Evolutionary conservation across 2,888 invertebrate species (phyloP), one percentile per base, ranked within the genome.

Genomic region (Dioctria rufipes): DNA sequence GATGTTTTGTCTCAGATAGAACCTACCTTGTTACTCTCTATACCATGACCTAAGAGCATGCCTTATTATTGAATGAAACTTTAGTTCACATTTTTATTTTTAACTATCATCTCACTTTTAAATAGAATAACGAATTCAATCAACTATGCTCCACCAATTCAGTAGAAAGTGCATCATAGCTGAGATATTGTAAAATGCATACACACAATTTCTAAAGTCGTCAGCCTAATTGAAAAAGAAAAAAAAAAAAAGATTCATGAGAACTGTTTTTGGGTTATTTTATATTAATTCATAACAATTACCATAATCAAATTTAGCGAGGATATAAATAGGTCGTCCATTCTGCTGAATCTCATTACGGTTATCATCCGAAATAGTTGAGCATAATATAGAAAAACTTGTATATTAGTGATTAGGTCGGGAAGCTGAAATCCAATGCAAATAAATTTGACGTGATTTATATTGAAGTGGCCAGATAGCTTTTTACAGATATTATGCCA

Each of bases 261-360:
- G n/a, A n/a, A 13, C 3, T 8, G 3, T n/a, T 25, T 13, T 46
- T 8, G 46, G 8, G 4, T 5, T 75, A 3, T 46, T 39, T 81
- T 84, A 46, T 46, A 4, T n/a, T n/a, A n/a, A n/a, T n/a, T n/a
- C n/a, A n/a, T n/a, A n/a, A n/a, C n/a, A n/a, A 46, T 86, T 85
- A 88, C 88, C 86, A 88, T 83, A 85, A 88, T 84, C 81, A 88
- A 84, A 84, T 88, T 86, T 85, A 88, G 85, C 84, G 87, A 85
- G 81, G 88, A 58, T 40, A 80, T 75, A 43, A 80, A 66, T 9
- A 65, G 43, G 6, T 75, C 75, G 58, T 80, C 80, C 11, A 80
- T 60, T 0, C 73, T 66, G 9, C 58, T 43, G 60, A 80, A 80
- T 54, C 66, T 75, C 43, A 75, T 66, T 43, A 49, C 51, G 9